These are phyloP conservation scores for Ibidorhyncha struthersii DNA, from an alignment of 2,113 vertebrate species.

Conservation along the genomic window DNA sequence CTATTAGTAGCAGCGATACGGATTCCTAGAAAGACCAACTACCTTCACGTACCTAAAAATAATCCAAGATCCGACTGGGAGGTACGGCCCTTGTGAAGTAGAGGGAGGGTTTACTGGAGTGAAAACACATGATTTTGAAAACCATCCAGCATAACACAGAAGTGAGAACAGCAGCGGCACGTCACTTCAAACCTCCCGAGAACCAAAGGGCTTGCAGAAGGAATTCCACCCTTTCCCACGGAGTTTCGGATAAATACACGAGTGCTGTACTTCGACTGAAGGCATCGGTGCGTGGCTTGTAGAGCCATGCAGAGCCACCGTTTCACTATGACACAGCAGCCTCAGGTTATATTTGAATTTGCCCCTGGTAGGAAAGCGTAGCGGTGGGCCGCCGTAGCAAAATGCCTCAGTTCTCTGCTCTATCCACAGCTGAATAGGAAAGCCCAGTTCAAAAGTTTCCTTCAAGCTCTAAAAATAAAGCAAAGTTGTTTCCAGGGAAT, in stretches of 20 bases:
- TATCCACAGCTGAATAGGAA: not conserved
- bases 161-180: not conserved
- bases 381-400: not conserved
- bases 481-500: not conserved
- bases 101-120: not conserved
- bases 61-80: not conserved
- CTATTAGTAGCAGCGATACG: not conserved
- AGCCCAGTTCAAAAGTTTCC: not conserved
- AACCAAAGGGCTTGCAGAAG: not conserved
- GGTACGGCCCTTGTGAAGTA: not conserved
- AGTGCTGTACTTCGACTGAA: not conserved
- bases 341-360: not conserved
- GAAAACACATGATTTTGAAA: constrained; percentile 2
- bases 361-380: not conserved
- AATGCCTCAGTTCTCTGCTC: not conserved
- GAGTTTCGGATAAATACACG: not conserved
- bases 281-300: rapidly evolving
- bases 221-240: not conserved
- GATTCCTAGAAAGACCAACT: constrained; percentile 22
- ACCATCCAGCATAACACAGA: not conserved
- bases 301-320: not conserved
- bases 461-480: constrained; percentile 18
- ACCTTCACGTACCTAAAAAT: not conserved
- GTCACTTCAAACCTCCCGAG: not conserved
- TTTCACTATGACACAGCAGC: not conserved